These are phyloP conservation scores for Philaenus spumarius DNA, from an alignment of 1,140 invertebrate species.

Conservation along the genomic window DNA sequence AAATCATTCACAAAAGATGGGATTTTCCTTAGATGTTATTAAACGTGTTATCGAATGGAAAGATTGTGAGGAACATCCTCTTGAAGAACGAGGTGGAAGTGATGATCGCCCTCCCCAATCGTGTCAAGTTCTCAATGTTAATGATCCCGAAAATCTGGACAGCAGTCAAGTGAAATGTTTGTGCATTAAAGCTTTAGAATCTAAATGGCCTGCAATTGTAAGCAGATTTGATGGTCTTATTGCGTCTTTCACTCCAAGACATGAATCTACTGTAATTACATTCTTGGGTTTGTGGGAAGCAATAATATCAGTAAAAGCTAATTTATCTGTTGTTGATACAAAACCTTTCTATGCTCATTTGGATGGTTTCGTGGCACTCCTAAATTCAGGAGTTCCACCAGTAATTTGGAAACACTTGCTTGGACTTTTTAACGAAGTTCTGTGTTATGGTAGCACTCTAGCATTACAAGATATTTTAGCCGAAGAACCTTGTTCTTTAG, in stretches of 20 bases:
- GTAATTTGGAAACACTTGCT: slow-evolving; percentile 78
- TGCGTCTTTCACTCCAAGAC: slow-evolving; percentile 40
- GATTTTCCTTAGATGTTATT: slow-evolving; percentile 75
- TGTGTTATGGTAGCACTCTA: slow-evolving; percentile 83
- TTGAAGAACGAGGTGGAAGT: slow-evolving; percentile 53
- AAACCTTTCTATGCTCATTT: slow-evolving; percentile 81
- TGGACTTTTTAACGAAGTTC: slow-evolving; percentile 77
- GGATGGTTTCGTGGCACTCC: slow-evolving; percentile 67
- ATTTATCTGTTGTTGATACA: slow-evolving; percentile 79
- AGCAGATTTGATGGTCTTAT: slow-evolving; percentile 47
- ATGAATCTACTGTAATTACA: slow-evolving; percentile 55
- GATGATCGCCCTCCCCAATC: slow-evolving; percentile 29
- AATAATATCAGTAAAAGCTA: slow-evolving; percentile 86
- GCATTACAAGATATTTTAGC: slow-evolving; percentile 78
- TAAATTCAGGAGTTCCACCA: slow-evolving; percentile 64
- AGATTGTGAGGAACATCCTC: slow-evolving; percentile 70
- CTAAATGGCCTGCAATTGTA: slow-evolving; percentile 72
- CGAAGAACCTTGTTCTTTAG: slow-evolving; percentile 78
- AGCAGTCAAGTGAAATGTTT: slow-evolving; percentile 70
- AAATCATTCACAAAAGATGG: slow-evolving; percentile 64
- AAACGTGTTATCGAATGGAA: slow-evolving; percentile 82
- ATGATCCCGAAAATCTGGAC: slow-evolving; percentile 71
- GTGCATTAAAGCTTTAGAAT: slow-evolving; percentile 74
- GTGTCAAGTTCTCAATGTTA: slow-evolving; percentile 60
- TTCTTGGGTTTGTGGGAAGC: slow-evolving; percentile 82